phyloP scores from a whole-genome alignment of 2,113 vertebrate species.

The Oncorhynchus gorbuscha region DNA sequence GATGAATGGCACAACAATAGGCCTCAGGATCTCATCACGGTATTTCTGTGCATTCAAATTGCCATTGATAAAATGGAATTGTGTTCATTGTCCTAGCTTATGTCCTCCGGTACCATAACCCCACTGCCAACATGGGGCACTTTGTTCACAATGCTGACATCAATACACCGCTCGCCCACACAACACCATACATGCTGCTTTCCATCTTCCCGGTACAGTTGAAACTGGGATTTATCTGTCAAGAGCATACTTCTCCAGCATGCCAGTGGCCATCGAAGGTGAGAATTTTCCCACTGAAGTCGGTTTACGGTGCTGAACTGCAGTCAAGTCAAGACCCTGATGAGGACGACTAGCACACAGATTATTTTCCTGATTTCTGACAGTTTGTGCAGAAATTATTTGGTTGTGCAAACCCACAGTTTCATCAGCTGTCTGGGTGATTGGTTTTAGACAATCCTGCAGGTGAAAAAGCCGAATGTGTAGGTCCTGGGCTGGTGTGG shows the following conservation, averaged over 20 bases:
- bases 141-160: no score
- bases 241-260: neutral
- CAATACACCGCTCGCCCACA: no score
- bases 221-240: neutral
- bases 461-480: neutral
- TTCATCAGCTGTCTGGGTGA: no score
- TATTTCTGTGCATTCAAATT: no score
- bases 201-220: neutral
- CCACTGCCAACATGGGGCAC: no score
- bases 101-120: no score
- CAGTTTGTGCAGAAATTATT: neutral
- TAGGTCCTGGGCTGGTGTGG: no score
- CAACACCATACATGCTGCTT: neutral
- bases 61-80: no score
- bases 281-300: neutral
- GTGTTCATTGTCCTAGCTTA: no score
- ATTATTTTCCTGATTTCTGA: neutral
- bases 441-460: neutral
- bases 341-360: neutral
- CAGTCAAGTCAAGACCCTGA: conserved; percentile 1
- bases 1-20: no score
- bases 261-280: neutral
- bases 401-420: neutral
- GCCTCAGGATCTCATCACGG: no score
- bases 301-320: neutral